Conservation (phyloP, 2,113 vertebrate genomes). For the Anhinga anhinga region DNA sequence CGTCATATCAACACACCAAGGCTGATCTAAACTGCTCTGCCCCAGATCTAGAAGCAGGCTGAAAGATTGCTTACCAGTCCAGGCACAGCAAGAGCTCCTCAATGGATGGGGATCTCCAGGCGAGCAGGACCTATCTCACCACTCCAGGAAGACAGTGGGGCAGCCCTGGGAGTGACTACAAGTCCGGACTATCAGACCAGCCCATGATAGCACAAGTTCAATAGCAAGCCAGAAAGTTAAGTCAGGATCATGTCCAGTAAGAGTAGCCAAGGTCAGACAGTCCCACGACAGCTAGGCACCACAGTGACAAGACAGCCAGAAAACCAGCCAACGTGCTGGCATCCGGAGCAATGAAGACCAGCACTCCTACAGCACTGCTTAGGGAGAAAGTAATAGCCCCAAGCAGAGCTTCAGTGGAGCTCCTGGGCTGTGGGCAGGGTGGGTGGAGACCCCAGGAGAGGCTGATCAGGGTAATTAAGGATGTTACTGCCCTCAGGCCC, state of each 20-base stretch:
- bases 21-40: background rate
- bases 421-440: too few relatives aligned
- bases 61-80: background rate
- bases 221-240: background rate
- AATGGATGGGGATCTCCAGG: background rate
- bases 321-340: background rate
- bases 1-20: background rate
- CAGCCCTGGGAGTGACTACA: background rate
- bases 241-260: fast-evolving
- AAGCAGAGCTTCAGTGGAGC: background rate
- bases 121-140: background rate
- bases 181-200: background rate
- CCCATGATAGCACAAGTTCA: fast-evolving
- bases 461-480: background rate
- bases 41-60: background rate
- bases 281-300: background rate
- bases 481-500: background rate
- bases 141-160: background rate
- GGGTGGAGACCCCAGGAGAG: background rate
- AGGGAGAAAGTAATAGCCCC: fast-evolving
- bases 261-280: fast-evolving
- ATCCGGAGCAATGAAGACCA: fast-evolving
- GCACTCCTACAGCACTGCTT: background rate
- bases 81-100: background rate
- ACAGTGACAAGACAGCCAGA: background rate